These are phyloP conservation scores for Acomys russatus DNA, from an alignment of 2,797 vertebrate genomes.

Conservation along the genomic window DNA sequence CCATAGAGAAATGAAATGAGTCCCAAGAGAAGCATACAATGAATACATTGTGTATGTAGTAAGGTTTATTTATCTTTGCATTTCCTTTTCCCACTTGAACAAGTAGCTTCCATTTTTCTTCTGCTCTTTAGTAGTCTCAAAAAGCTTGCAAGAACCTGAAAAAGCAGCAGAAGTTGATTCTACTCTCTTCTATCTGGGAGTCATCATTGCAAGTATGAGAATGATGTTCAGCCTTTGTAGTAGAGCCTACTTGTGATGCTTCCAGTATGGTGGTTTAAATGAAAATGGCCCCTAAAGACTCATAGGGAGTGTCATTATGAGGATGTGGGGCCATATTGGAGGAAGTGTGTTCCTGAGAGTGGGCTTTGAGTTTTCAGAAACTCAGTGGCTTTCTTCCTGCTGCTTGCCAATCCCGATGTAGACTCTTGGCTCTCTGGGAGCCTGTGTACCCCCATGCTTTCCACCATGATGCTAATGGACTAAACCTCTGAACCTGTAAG, in stretches of 20 bases:
- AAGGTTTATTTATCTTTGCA: slow-evolving; percentile 28
- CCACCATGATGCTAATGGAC: background rate
- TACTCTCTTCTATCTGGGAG: background rate
- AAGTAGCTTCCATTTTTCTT: slow-evolving; percentile 53
- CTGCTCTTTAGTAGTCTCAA: background rate
- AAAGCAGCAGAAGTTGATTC: background rate
- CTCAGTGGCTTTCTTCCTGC: background rate
- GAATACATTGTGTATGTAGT: background rate
- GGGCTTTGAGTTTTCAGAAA: background rate
- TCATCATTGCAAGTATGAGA: background rate
- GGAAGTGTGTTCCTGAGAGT: background rate
- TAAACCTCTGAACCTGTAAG: background rate
- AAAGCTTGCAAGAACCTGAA: background rate
- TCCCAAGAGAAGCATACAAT: background rate
- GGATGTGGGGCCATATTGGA: background rate
- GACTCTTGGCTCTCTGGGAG: background rate
- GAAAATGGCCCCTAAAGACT: background rate
- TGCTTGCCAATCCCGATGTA: background rate
- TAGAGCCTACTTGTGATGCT: background rate
- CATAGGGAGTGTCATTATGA: background rate
- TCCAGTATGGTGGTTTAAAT: background rate
- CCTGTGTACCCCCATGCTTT: background rate
- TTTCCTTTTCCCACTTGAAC: background rate
- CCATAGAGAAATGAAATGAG: background rate
- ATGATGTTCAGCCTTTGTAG: background rate